Evolutionary conservation across 2,888 invertebrate species (phyloP).

Genomic region (Cryptops parisi): DNA sequence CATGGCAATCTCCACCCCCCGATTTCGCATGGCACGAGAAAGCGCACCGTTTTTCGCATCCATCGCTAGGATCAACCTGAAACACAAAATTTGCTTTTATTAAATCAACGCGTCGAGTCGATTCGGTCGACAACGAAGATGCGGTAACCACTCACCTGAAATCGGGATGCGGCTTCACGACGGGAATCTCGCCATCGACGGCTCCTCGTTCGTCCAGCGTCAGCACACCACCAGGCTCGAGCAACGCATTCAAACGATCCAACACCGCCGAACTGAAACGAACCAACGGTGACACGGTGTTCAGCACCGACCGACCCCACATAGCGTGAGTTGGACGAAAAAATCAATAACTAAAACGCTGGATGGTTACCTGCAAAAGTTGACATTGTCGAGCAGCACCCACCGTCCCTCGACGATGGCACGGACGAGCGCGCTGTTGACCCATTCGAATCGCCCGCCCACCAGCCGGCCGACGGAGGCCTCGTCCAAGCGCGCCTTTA

Average conservation of each 20-base stretch:
- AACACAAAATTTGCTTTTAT: too few relatives aligned
- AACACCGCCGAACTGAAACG: conserved; percentile 68
- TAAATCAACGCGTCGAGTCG: too few relatives aligned
- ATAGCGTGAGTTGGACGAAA: too few relatives aligned
- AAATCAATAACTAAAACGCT: too few relatives aligned
- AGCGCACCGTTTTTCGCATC: conserved; percentile 92
- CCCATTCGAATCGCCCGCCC: conserved; percentile 80
- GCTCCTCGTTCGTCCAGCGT: conserved; percentile 84
- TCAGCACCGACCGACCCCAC: too few relatives aligned
- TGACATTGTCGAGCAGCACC: conserved; percentile 80
- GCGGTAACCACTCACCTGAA: conserved; percentile 45
- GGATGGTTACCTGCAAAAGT: conserved; percentile 53
- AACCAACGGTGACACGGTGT: too few relatives aligned
- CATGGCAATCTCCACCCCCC: conserved; percentile 81
- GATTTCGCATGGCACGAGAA: conserved; percentile 95
- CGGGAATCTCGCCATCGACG: conserved; percentile 49
- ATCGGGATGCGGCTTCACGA: conserved; percentile 68
- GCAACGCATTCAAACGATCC: conserved; percentile 84
- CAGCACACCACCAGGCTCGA: conserved; percentile 83
- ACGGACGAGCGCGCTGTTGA: conserved; percentile 74
- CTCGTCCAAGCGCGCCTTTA: too few relatives aligned
- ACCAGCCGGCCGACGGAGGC: conserved; percentile 21
- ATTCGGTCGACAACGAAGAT: too few relatives aligned
- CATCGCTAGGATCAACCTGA: conserved; percentile 79
- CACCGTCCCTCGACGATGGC: conserved; percentile 68